Base-by-base conservation (phyloP, 2,797 vertebrate species). In the Etheostoma nigrum region DNA sequence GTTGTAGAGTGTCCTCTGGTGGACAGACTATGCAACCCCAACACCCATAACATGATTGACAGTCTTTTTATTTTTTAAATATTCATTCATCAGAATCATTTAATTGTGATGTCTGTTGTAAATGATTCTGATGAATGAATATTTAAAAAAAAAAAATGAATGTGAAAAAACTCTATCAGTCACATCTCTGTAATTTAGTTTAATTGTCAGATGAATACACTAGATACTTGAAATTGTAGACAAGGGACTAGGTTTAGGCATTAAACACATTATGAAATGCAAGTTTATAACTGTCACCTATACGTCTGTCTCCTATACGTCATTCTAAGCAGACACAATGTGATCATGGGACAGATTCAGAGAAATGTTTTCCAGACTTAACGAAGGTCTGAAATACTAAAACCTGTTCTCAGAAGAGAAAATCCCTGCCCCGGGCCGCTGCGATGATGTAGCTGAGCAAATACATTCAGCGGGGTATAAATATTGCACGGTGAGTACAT, bases 401-500 rank as follows among this genome's bases (percentile, higher is more conserved):
- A 71, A 62, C 45, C 62, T 33, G 36, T 59, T 85, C 76, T 64
- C 65, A 47, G 54, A 68, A 51, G 54, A 79, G 67, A 74, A 87
- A 82, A 87, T 76, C 79, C 68, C 80, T 66, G 79, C 87, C 78
- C 60, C n/a, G 77, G 77, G 79, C 72, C 70, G 55, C 48, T 59
- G 70, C 11, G 14, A 64, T 79, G 83, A 80, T 90, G 82, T 83
- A 84, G 87, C 80, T 61, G 68, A 78, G 75, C 55, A 83, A 92
- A 90, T 76, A 76, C 86, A 89, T 89, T 88, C 90, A 81, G 85
- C 27, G 1, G 53, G 83, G 73, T 85, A 93, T 94, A 92, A 94
- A 93, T 94, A 93, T 94, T 94, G 86, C 87, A 94, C 69, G 55
- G 81, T 73, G 81, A 92, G 88, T 84, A 89, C 89, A 88, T 61